Conservation (phyloP, 2,888 invertebrate genomes). For the Pyrrhia umbra region DNA sequence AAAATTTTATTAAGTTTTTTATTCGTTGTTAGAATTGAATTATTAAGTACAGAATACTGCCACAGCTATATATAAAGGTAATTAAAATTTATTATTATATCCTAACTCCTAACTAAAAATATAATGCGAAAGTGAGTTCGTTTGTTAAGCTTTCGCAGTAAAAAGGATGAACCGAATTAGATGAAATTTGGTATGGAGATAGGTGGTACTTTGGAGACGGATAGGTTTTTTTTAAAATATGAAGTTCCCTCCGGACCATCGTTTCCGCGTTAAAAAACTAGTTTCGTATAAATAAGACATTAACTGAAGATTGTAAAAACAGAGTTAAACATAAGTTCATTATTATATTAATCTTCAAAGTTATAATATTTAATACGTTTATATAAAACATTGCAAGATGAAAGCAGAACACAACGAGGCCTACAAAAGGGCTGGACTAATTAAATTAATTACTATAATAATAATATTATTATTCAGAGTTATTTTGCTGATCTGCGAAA, state of each 20-base stretch:
- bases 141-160: too few relatives aligned
- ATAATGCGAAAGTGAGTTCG: too few relatives aligned
- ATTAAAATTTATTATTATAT: too few relatives aligned
- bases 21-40: neutral
- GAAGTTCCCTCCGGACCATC: too few relatives aligned
- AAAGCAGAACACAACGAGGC: constrained; percentile 12
- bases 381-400: constrained; percentile 3
- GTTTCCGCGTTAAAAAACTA: too few relatives aligned
- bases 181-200: too few relatives aligned
- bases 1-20: neutral
- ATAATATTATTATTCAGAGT: constrained; percentile 35
- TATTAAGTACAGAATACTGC: neutral
- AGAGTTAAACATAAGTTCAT: neutral
- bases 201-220: too few relatives aligned
- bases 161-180: too few relatives aligned
- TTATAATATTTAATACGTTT: neutral
- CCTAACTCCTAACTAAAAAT: too few relatives aligned
- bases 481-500: constrained; percentile 40
- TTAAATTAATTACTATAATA: constrained; percentile 35
- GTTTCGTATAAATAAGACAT: too few relatives aligned
- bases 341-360: neutral
- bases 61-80: too few relatives aligned
- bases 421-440: constrained; percentile 18
- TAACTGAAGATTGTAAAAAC: neutral
- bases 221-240: too few relatives aligned